Evolutionary conservation across 2,888 invertebrate species (phyloP), one percentile per base, ranked within the genome.

Genomic region (Oxyteleia sp.): DNA sequence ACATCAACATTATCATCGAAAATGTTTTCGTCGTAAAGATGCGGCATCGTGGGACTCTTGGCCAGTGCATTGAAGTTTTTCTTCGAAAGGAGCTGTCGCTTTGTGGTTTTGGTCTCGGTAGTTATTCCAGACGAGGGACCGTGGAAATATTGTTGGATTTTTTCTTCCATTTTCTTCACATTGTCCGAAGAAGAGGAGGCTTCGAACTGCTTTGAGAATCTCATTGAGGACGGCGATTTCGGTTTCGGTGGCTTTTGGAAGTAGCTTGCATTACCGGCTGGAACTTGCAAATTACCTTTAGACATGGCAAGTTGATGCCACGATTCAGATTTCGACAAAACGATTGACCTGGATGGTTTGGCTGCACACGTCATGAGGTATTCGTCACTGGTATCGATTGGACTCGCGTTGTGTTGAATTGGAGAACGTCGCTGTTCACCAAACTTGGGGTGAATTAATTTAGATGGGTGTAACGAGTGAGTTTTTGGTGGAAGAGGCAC

Each of bases 171-270:
- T 72, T 90, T 93, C 71, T 91, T 92, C 35, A 90, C 87, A 59
- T 87, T 88, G 59, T 91, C 90, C 16, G 90, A 87, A 8, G 89
- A 86, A 11, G 88, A 86, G 1, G 92, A 91, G 10, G 97, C 97
- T 93, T 98, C 97, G 92, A 95, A 98, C 89, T 97, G 95, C 91
- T 97, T 97, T 0, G 97, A 96, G 63, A 96, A 94, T 32, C 95
- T 95, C 86, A 97, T 94, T 45, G 96, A 94, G 89, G 97, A 96
- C 89, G 96, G 96, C 0, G 97, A 97, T 90, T 96, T 97, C 2
- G 96, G 95, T 89, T 96, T 95, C 23, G 94, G 91, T 38, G 93
- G 91, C 75, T 93, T 91, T 3, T 87, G 85, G 13, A 83, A 85
- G 2, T 92, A 47, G 93, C 93, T 38, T 87, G 57, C 94, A 2